A percentile compares a stretch with the other conserved stretches of the same genome.
Conservation (phyloP, 1,140 invertebrate genomes). For the Thrips palmi region DNA sequence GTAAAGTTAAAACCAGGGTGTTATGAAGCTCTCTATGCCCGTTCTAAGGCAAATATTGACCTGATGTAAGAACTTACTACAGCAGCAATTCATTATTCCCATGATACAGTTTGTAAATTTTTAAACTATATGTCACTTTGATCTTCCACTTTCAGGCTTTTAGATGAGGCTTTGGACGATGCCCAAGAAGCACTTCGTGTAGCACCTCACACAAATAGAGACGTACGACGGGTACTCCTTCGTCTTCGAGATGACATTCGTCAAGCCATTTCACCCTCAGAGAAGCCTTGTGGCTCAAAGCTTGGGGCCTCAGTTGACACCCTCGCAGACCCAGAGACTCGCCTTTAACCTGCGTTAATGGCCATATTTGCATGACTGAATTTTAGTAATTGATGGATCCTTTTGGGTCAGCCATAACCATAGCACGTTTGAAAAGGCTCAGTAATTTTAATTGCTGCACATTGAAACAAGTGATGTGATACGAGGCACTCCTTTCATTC, state of each 20-base stretch:
- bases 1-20: slow-evolving; percentile 64
- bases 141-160: slow-evolving; percentile 22
- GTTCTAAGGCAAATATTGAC: slow-evolving; percentile 70
- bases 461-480: too few species aligned
- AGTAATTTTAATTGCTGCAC: too few species aligned
- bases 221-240: slow-evolving; percentile 42
- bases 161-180: slow-evolving; percentile 41
- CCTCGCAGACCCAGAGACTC: slow-evolving; percentile 27
- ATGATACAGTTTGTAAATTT: slow-evolving; percentile 3
- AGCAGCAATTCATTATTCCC: not conserved
- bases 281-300: slow-evolving; percentile 21
- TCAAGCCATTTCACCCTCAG: slow-evolving; percentile 15
- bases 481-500: too few species aligned
- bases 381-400: too few species aligned
- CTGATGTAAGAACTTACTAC: slow-evolving; percentile 24
- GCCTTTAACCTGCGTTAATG: too few species aligned
- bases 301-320: slow-evolving; percentile 28
- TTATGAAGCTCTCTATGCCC: slow-evolving; percentile 82
- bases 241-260: slow-evolving; percentile 44
- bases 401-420: too few species aligned
- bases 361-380: too few species aligned
- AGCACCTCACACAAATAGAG: slow-evolving; percentile 40
- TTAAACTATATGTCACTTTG: slow-evolving; percentile 1
- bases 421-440: too few species aligned
- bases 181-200: slow-evolving; percentile 46